Conservation (phyloP, 2,888 invertebrate genomes). For the Nephrotoma appendiculata region DNA sequence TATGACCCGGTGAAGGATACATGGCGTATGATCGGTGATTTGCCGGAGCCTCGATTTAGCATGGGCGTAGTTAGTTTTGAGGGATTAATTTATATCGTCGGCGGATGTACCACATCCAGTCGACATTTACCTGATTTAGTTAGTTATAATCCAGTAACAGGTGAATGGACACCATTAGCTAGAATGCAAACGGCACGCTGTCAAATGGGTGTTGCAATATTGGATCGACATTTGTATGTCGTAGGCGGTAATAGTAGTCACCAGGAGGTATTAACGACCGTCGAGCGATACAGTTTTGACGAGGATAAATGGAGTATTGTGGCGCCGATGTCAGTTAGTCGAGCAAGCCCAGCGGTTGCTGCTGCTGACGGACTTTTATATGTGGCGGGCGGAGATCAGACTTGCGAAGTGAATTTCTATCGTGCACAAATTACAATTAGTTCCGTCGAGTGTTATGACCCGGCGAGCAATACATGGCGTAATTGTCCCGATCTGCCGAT, state of each 20-base stretch:
- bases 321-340: conserved; percentile 53
- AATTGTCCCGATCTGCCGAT: conserved; percentile 66
- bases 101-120: conserved; percentile 71
- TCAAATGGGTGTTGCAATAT: conserved; percentile 79
- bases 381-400: conserved; percentile 76
- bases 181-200: conserved; percentile 69
- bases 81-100: conserved; percentile 65
- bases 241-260: conserved; percentile 79
- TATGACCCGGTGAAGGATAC: conserved; percentile 66
- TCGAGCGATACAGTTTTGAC: conserved; percentile 46
- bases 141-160: conserved; percentile 65
- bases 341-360: conserved; percentile 74
- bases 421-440: conserved; percentile 72
- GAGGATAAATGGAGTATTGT: conserved; percentile 59
- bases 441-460: conserved; percentile 74
- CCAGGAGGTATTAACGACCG: conserved; percentile 63
- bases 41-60: conserved; percentile 76
- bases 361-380: conserved; percentile 69
- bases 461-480: conserved; percentile 60
- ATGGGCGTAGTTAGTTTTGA: conserved; percentile 72
- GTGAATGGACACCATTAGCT: conserved; percentile 62
- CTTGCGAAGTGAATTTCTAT: conserved; percentile 67
- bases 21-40: conserved; percentile 63
- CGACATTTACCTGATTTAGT: conserved; percentile 67
- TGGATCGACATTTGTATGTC: conserved; percentile 70